Evolutionary conservation across 35 echinoderm and acorn worm genomes (phyloP).

Genomic region (Heliocidaris erythrogramma): DNA sequence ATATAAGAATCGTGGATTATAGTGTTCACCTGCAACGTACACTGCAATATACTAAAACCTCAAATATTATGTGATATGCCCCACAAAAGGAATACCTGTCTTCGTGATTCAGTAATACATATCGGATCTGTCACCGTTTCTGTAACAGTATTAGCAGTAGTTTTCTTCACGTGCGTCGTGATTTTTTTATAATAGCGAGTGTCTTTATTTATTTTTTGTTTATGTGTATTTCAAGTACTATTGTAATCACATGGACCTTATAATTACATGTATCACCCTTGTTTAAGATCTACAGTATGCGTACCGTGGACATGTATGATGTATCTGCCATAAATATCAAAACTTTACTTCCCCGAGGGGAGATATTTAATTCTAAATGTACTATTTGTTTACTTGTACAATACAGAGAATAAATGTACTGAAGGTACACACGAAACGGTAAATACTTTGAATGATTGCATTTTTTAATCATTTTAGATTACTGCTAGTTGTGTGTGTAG

Average conservation of each 20-base stretch:
- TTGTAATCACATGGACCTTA: no score
- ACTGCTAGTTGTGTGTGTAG: no score
- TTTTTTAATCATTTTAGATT: neutral
- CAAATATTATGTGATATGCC: no score
- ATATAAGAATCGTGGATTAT: no score
- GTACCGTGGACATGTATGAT: neutral
- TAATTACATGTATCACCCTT: no score
- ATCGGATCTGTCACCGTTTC: neutral
- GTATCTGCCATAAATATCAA: neutral
- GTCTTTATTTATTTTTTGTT: neutral
- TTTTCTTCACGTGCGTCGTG: neutral
- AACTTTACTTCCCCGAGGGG: neutral
- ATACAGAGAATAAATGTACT: neutral
- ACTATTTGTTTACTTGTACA: neutral
- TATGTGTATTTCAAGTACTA: neutral
- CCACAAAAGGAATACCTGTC: no score
- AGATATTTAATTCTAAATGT: neutral
- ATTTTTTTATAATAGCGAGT: neutral
- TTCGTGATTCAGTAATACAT: no score
- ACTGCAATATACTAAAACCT: no score
- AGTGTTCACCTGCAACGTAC: no score
- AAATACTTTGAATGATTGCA: neutral
- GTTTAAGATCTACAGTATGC: neutral
- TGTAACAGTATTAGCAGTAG: neutral
- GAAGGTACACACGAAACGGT: no score